Percentiles rank a stretch among this genome's conserved stretches.
Conservation (phyloP, 2,797 vertebrate genomes). For the Threskiornis aethiopicus region DNA sequence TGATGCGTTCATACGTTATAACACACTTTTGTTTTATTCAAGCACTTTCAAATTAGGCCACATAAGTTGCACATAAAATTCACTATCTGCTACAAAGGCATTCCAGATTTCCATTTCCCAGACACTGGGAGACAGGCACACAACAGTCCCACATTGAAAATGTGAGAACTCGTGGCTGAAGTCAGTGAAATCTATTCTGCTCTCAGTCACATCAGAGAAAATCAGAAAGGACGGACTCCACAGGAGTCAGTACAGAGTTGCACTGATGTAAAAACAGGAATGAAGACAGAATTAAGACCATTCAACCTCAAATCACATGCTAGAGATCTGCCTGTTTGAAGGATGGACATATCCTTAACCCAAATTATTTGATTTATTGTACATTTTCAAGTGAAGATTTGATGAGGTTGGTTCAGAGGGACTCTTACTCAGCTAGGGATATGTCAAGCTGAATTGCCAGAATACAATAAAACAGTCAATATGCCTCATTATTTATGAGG, state of each 20-base stretch:
- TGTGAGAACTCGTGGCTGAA: not conserved
- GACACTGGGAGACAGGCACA: slow-evolving; percentile 19
- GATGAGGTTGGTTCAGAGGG: not conserved
- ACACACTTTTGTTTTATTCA: slow-evolving; percentile 42
- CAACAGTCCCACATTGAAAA: not conserved
- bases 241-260: slow-evolving; percentile 7
- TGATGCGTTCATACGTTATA: not conserved
- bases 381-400: not conserved
- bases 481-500: not conserved
- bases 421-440: not conserved
- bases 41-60: slow-evolving; percentile 27
- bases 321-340: not conserved
- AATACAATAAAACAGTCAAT: not conserved
- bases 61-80: not conserved
- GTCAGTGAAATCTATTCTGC: not conserved
- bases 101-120: slow-evolving; percentile 19
- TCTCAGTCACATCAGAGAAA: not conserved
- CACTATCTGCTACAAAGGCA: not conserved
- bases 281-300: not conserved
- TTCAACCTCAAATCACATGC: not conserved
- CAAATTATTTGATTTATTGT: not conserved
- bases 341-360: not conserved
- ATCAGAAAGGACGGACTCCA: not conserved
- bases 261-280: not conserved
- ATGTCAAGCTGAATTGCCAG: not conserved